Evolutionary conservation across 2,113 vertebrate species (phyloP).

Genomic region (Pandion haliaetus): DNA sequence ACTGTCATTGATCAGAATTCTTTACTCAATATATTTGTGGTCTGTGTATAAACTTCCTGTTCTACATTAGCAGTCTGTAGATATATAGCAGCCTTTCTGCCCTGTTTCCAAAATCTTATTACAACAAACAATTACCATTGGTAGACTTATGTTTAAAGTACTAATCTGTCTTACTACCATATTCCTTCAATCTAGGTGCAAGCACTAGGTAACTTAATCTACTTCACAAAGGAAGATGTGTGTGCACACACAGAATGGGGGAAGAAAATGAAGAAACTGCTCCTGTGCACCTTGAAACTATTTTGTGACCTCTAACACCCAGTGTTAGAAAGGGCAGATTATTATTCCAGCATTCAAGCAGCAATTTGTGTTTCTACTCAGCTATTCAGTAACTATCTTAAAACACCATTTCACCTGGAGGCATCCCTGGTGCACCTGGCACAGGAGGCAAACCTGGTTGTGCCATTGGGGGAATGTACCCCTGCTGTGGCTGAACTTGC

Average conservation of each 20-base stretch:
- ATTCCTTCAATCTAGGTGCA: neutral
- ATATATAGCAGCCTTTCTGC: neutral
- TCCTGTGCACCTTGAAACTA: neutral
- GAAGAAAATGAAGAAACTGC: neutral
- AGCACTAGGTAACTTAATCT: neutral
- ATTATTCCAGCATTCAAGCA: neutral
- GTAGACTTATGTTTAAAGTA: neutral
- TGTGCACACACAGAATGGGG: rapidly evolving
- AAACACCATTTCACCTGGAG: constrained; percentile 72
- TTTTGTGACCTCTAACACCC: neutral
- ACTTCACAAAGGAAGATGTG: neutral
- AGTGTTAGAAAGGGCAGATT: neutral
- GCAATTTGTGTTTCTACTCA: neutral
- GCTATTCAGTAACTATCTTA: neutral
- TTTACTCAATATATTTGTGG: neutral
- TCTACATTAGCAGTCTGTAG: neutral
- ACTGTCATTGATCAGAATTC: neutral
- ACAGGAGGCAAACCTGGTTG: constrained; percentile 90
- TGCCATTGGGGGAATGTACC: constrained; percentile 88
- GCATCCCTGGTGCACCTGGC: constrained; percentile 87
- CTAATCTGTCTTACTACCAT: neutral
- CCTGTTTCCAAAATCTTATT: neutral
- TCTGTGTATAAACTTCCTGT: neutral
- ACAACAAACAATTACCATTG: neutral
- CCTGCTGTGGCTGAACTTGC: constrained; percentile 84